Conservation (phyloP, 1,140 invertebrate genomes). For the Coenobita brevimanus region DNA sequence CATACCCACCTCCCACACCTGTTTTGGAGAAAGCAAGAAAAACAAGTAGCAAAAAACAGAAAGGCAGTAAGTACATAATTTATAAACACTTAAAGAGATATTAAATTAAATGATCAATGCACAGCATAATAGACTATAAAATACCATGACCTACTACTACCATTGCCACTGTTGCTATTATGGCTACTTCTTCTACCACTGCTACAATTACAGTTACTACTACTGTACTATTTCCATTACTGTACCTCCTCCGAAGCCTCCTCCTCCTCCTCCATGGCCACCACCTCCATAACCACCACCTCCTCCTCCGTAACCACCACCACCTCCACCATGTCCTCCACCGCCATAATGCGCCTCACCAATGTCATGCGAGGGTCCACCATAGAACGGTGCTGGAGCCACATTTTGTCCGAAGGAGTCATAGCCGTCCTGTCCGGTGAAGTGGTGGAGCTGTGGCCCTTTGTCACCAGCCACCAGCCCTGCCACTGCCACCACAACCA, state of each 20-base stretch:
- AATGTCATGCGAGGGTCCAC: constrained; percentile 19
- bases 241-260: neutral
- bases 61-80: too few species aligned
- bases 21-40: too few species aligned
- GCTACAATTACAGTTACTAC: neutral
- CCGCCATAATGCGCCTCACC: neutral
- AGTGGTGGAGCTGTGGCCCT: constrained; percentile 32
- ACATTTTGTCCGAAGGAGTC: constrained; percentile 36
- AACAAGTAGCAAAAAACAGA: too few species aligned
- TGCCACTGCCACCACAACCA: constrained; percentile 18
- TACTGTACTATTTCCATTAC: neutral
- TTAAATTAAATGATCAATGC: too few species aligned
- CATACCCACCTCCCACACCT: neutral
- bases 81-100: too few species aligned
- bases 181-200: neutral
- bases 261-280: neutral
- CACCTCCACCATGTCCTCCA: neutral
- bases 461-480: neutral
- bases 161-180: neutral
- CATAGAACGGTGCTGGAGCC: constrained; percentile 15
- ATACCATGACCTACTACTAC: neutral
- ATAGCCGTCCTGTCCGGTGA: constrained; percentile 34
- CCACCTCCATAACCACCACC: neutral
- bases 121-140: too few species aligned
- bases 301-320: too few species aligned